Conservation (phyloP, 2,888 invertebrate species). For the Caprella mutica region DNA sequence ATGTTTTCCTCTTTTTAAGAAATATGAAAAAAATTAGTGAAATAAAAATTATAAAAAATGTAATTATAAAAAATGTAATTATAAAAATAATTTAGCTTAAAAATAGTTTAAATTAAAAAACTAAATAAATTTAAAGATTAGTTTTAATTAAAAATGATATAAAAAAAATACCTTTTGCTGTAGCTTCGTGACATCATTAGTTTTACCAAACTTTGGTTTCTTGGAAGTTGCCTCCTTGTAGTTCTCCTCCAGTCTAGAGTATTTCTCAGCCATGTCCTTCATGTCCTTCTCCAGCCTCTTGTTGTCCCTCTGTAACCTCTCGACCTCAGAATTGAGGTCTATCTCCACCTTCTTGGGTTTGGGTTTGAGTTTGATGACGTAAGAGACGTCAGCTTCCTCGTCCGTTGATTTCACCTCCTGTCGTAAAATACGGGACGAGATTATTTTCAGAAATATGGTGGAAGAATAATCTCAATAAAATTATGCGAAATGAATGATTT, state of each 20-base stretch:
- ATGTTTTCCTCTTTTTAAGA: too few relatives aligned
- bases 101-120: too few relatives aligned
- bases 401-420: constrained; percentile 33
- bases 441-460: neutral
- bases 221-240: constrained; percentile 65
- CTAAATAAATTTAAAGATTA: too few relatives aligned
- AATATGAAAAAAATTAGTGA: too few relatives aligned
- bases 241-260: constrained; percentile 68
- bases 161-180: constrained; percentile 30
- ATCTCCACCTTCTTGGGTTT: constrained; percentile 31
- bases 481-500: too few relatives aligned
- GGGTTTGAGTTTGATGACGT: constrained; percentile 30
- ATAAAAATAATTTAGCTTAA: too few relatives aligned
- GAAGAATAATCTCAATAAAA: neutral
- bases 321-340: constrained; percentile 30
- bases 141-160: too few relatives aligned
- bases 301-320: constrained; percentile 72
- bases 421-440: neutral
- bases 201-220: constrained; percentile 51
- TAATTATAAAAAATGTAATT: too few relatives aligned
- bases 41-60: too few relatives aligned
- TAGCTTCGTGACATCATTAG: constrained; percentile 25
- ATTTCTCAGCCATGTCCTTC: constrained; percentile 66
- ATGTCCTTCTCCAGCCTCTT: constrained; percentile 75
- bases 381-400: constrained; percentile 28